Evolutionary conservation across 2,113 vertebrate species (phyloP), one percentile per base, ranked within the genome.

Genomic region (Pandion haliaetus): DNA sequence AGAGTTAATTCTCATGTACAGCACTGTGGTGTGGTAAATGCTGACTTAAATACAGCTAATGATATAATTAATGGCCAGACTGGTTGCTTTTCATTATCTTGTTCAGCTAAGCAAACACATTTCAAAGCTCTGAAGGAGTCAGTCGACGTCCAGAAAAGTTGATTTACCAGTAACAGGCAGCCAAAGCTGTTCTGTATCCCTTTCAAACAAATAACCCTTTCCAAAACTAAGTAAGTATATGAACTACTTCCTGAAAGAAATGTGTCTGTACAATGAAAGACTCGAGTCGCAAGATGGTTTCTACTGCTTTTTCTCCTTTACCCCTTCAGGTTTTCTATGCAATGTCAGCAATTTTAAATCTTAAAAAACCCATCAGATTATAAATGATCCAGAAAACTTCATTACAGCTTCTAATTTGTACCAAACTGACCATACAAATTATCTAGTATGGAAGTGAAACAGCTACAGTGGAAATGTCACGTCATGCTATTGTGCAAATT

Each of bases 81-180:
- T 89, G 10, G 34, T 63, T 95, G 45, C 8, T 86, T 83, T 88
- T 92, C 63, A 38, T 93, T 93, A 86, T 87, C 67, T 82, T 78
- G 7, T 92, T 91, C 5, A 10, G 55, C 73, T 82, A 80, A 86
- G 71, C 83, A 92, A 96, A 88, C 42, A 62, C 16, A 82, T 88
- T 89, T 95, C 73, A 74, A 87, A 86, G 70, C 50, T 95, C 84
- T 49, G 66, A 42, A 87, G 58, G 54, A 85, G 29, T 66, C 66
- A 66, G 31, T 77, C 62, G 87, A 38, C 2, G 10, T 95, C 70
- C 71, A 86, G 74, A 91, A 80, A 87, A 88, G 45, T 38, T 90
- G 73, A 91, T 96, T 95, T 95, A 96, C 89, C 57, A 87, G 54
- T 45, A 73, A 82, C 5, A 87, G 26, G 54, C 59, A 67, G 78